phyloP scores from a whole-genome alignment of 2,888 invertebrate genomes.

The Drosophila maculinotata region DNA sequence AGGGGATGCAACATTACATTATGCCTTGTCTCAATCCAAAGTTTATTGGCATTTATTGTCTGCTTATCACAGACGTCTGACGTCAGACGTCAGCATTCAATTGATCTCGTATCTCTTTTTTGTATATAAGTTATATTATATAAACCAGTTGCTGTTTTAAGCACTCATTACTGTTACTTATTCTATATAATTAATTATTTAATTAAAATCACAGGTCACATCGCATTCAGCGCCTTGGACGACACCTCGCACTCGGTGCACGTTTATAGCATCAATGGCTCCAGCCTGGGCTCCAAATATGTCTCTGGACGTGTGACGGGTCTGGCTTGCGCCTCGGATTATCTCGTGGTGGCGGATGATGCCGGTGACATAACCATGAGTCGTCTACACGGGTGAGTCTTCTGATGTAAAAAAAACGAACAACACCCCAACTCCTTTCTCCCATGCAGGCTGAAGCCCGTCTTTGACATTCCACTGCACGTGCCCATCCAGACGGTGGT shows the following conservation, averaged over 20 bases:
- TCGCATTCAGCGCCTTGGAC: conserved; percentile 86
- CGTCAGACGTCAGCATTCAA: conserved; percentile 34
- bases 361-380: conserved; percentile 86
- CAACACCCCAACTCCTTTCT: too few relatives aligned
- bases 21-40: conserved; percentile 11
- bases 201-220: conserved; percentile 87
- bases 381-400: conserved; percentile 85
- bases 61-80: conserved; percentile 24
- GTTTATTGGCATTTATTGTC: conserved; percentile 24
- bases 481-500: conserved; percentile 86
- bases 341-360: conserved; percentile 86
- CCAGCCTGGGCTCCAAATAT: conserved; percentile 86
- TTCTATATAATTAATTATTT: too few relatives aligned
- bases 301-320: conserved; percentile 86
- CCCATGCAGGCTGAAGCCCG: conserved; percentile 85
- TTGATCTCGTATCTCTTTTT: conserved; percentile 7
- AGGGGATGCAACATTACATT: conserved; percentile 6
- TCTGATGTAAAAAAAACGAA: too few relatives aligned
- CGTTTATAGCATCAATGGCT: conserved; percentile 86
- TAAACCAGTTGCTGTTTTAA: too few relatives aligned
- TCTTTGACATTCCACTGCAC: conserved; percentile 86
- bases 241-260: conserved; percentile 86
- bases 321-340: conserved; percentile 85
- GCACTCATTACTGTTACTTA: too few relatives aligned
- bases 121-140: too few relatives aligned